These are phyloP conservation scores for Canis aureus DNA, from an alignment of 2,113 vertebrate species.

Conservation along the genomic window DNA sequence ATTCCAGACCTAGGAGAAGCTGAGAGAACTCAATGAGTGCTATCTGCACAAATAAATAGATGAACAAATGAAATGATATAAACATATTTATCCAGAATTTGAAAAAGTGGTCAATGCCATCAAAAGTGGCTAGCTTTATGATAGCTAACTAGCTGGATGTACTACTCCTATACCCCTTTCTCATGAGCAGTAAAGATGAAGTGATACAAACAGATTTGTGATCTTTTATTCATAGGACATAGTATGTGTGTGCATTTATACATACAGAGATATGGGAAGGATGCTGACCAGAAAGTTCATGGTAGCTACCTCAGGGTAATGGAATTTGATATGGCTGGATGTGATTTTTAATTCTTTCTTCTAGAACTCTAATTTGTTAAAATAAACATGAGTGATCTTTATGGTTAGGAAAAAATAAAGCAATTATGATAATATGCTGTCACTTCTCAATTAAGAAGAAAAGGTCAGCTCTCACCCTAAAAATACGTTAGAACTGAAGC, in stretches of 20 bases:
- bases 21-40: background rate
- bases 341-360: background rate
- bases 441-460: background rate
- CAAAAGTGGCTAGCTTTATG: background rate
- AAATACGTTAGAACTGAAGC: background rate
- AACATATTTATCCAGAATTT: slow-evolving; percentile 9
- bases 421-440: background rate
- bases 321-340: background rate
- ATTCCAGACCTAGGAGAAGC: background rate
- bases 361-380: background rate
- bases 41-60: background rate
- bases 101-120: background rate
- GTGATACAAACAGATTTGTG: background rate
- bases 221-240: background rate
- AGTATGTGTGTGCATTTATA: background rate
- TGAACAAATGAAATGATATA: background rate
- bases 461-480: background rate
- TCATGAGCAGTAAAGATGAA: background rate
- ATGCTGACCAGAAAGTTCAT: background rate
- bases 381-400: background rate
- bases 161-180: background rate
- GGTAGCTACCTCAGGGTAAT: background rate
- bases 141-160: background rate
- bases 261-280: background rate
- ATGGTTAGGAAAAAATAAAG: background rate